A percentile compares a stretch with the other conserved stretches of the same genome.
Evolutionary conservation across 2,113 vertebrate species (phyloP).

Genomic region (Donacobius atricapilla): DNA sequence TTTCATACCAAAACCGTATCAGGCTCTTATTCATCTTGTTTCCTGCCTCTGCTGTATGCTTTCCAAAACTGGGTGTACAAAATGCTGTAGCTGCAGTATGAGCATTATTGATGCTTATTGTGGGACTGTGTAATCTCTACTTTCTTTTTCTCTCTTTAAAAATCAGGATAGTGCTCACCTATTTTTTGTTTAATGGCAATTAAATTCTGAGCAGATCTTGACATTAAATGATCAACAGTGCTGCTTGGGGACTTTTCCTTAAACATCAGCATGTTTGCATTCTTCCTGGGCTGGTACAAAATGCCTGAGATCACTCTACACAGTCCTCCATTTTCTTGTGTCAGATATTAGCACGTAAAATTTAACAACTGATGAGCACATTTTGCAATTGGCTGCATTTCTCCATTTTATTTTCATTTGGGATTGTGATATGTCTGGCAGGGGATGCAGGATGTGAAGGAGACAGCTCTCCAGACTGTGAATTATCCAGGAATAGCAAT

Average conservation of each 20-base stretch:
- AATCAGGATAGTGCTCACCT: neutral
- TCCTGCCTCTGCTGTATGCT: neutral
- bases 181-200: slow-evolving; percentile 21
- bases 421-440: slow-evolving; percentile 5
- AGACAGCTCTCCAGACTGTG: slow-evolving; percentile 1
- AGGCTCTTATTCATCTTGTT: slow-evolving; percentile 24
- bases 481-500: slow-evolving; percentile 17
- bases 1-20: neutral
- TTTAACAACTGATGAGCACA: slow-evolving; percentile 34
- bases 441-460: neutral
- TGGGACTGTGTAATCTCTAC: neutral
- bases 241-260: slow-evolving; percentile 11
- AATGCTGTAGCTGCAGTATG: neutral
- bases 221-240: slow-evolving; percentile 39
- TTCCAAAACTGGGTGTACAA: neutral
- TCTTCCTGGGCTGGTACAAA: slow-evolving; percentile 8
- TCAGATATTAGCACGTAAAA: slow-evolving; percentile 30
- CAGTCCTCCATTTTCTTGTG: slow-evolving; percentile 22
- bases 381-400: slow-evolving; percentile 44
- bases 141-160: slow-evolving; percentile 27
- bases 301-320: neutral
- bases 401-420: neutral
- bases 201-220: slow-evolving; percentile 47
- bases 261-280: neutral
- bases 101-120: slow-evolving; percentile 10